phyloP scores from a whole-genome alignment of 2,888 invertebrate genomes.

The Diploptera punctata region DNA sequence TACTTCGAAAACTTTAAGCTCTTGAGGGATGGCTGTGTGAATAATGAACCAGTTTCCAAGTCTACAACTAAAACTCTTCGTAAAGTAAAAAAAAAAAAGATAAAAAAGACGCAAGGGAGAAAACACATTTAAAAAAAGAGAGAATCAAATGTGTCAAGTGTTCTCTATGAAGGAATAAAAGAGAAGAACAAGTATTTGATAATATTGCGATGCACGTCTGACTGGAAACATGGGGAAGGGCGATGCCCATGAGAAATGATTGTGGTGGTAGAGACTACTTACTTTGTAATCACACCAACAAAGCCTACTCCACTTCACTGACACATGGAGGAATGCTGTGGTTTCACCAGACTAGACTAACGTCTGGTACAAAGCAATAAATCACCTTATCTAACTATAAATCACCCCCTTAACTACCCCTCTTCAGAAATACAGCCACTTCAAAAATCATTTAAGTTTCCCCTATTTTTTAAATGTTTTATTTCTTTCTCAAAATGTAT shows the following conservation, averaged over 20 bases:
- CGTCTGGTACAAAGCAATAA: too few species aligned
- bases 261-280: neutral
- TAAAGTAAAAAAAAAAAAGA: neutral
- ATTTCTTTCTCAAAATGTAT: too few species aligned
- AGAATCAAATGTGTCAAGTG: neutral
- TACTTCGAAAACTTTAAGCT: neutral
- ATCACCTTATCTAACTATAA: too few species aligned
- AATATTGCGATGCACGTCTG: neutral
- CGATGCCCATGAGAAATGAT: neutral
- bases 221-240: neutral
- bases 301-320: neutral
- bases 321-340: too few species aligned
- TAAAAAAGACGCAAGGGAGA: neutral
- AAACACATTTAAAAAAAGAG: neutral
- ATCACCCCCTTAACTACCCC: too few species aligned
- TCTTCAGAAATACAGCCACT: too few species aligned
- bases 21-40: neutral
- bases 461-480: too few species aligned
- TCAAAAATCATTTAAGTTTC: too few species aligned
- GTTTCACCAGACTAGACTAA: too few species aligned
- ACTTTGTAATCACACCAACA: neutral
- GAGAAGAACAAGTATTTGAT: neutral
- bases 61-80: neutral
- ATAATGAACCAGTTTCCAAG: slow-evolving; percentile 2
- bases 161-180: neutral